Evolutionary conservation across 53 echinoderm and acorn worm genomes (phyloP), one percentile per base, ranked within the genome.

Genomic region (Luidia sarsii): DNA sequence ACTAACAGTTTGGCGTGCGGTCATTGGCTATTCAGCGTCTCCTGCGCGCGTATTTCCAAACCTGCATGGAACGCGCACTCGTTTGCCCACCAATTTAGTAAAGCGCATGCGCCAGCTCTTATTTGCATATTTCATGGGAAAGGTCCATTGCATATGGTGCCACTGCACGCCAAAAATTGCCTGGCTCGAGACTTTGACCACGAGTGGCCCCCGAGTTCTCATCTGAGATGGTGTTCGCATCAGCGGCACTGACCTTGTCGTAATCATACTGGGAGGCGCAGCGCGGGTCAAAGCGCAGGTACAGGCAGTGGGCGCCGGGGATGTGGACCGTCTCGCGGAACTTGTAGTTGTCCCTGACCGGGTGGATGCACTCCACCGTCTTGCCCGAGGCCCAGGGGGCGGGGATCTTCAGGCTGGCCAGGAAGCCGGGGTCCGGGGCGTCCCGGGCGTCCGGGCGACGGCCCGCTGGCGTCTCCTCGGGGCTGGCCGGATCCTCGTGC

Each of bases 231-330:
- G n/a, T n/a, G n/a, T n/a, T n/a, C n/a, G n/a, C n/a, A n/a, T n/a
- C 6, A 59, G 19, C 19, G 1, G 48, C 16, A 36, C 79, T 46
- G 61, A 93, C 93, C 93, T 93, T 93, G 77, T 93, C 93, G 56
- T 93, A 93, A 63, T 93, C 93, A 50, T 93, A 93, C 81, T 93
- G 93, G 6, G 93, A 87, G 11, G 93, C 89, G 61, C 93, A 93
- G 14, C 93, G 79, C 0, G 80, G 83, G 33, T 93, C 93, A 81
- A 93, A 93, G 20, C 93, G 70, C 62, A 93, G 83, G 41, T 90
- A 93, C 27, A 93, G 75, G 60, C 93, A 93, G 4, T 90, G 65
- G 0, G 93, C 93, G 21, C 93, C 93, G 0, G 93, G 93, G 36
- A 93, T 93, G 72, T 93, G 93, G 0, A 93, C 90, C 7, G 93